These are phyloP conservation scores for Metopolophium dirhodum DNA, from an alignment of 1,140 invertebrate species.

Conservation along the genomic window DNA sequence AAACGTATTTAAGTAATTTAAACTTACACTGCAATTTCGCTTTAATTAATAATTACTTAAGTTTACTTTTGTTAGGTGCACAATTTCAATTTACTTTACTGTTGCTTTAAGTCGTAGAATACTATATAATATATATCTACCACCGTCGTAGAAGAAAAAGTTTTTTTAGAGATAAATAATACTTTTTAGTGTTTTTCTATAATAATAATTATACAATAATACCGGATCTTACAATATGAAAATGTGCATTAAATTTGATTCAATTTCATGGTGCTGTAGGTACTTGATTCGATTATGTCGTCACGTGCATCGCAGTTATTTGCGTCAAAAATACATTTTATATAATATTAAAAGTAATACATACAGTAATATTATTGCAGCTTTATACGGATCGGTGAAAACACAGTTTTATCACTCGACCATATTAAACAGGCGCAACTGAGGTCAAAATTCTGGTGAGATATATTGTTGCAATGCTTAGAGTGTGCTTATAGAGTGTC, in stretches of 20 bases:
- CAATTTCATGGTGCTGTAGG: neutral
- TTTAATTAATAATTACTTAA: neutral
- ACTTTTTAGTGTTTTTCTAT: neutral
- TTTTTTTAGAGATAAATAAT: neutral
- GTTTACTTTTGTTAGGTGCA: neutral
- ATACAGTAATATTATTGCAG: too few relatives aligned
- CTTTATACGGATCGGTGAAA: too few relatives aligned
- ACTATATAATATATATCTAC: neutral
- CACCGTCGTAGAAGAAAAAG: neutral
- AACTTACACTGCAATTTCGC: neutral
- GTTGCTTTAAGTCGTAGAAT: neutral
- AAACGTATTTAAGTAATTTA: constrained; percentile 28
- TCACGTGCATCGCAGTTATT: neutral
- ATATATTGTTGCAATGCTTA: too few relatives aligned
- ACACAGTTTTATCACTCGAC: too few relatives aligned
- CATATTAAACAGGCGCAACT: too few relatives aligned
- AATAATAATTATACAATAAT: neutral
- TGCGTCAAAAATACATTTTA: neutral
- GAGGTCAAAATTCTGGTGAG: neutral
- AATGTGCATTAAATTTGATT: neutral
- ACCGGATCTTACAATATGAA: neutral
- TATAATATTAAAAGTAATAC: neutral
- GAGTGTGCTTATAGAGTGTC: too few relatives aligned
- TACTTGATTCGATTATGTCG: neutral
- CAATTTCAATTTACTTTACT: neutral